These are phyloP conservation scores for Pseudotriccus pelzelni DNA, from an alignment of 2,797 vertebrate species.

Conservation along the genomic window DNA sequence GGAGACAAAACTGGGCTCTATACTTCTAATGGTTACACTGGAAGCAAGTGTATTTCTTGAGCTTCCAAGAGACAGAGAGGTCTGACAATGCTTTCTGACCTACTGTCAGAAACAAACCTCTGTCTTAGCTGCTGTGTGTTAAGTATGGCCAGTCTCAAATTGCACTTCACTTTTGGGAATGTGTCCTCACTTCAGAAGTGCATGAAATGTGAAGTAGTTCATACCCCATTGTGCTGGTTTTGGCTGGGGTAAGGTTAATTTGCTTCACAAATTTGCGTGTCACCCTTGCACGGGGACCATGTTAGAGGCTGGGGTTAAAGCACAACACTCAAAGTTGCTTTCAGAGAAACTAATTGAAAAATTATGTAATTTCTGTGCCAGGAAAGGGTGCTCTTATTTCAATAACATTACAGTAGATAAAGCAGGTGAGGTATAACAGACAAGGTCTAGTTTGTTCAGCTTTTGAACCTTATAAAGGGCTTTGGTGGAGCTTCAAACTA, in stretches of 20 bases:
- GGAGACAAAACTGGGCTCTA: background rate
- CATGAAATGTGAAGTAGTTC: background rate
- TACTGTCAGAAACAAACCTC: background rate
- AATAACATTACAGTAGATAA: background rate
- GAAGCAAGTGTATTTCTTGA: background rate
- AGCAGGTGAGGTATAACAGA: background rate
- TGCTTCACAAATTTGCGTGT: slow-evolving; percentile 66
- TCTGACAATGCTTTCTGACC: background rate
- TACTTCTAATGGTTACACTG: background rate
- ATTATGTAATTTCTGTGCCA: background rate
- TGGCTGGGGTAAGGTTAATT: background rate
- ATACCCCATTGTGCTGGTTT: background rate
- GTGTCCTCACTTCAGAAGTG: background rate
- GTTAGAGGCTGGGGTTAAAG: background rate
- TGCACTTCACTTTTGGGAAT: background rate
- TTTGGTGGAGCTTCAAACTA: background rate
- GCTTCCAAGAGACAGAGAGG: background rate
- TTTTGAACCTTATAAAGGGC: background rate
- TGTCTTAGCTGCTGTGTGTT: background rate
- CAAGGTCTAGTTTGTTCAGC: background rate
- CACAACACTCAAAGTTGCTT: background rate
- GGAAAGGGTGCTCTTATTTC: background rate
- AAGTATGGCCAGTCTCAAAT: background rate
- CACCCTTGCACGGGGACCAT: slow-evolving; percentile 63
- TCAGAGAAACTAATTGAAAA: background rate